phyloP scores from a whole-genome alignment of 2,888 invertebrate species.

The Alviniconcha strummeri region DNA sequence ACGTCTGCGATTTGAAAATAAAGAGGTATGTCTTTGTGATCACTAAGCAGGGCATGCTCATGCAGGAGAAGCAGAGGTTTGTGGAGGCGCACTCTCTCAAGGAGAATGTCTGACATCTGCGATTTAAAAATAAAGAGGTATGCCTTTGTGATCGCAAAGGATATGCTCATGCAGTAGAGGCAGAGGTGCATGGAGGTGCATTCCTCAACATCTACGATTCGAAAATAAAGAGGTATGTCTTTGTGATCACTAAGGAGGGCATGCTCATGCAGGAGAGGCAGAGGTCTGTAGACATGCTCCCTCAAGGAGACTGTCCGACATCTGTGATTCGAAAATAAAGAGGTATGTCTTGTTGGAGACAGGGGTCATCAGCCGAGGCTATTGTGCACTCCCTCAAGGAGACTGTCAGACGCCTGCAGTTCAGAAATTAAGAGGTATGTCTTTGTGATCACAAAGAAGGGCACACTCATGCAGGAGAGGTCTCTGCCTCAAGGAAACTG shows the following conservation, averaged over 20 bases:
- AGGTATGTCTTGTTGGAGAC: no score
- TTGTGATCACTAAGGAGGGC: conserved; percentile 21
- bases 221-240: conserved; percentile 33
- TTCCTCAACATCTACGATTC: conserved; percentile 18
- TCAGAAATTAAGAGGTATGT: no score
- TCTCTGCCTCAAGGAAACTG: no score
- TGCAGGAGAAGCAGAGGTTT: conserved; percentile 38
- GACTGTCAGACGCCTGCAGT: no score
- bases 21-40: conserved; percentile 15
- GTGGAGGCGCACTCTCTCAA: conserved; percentile 10
- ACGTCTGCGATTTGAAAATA: conserved; percentile 34
- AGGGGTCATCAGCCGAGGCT: no score
- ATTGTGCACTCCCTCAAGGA: no score
- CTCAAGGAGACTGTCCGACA: conserved; percentile 28
- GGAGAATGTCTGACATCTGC: conserved; percentile 32
- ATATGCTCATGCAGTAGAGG: conserved; percentile 42
- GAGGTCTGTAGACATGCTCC: not conserved
- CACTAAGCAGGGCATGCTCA: conserved; percentile 36
- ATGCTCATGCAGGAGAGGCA: conserved; percentile 44
- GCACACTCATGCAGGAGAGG: conserved; percentile 43
- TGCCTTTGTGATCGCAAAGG: not conserved
- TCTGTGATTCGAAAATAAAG: conserved; percentile 32
- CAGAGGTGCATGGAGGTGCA: conserved; percentile 22
- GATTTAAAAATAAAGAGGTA: conserved; percentile 35
- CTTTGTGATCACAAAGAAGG: conserved; percentile 24